Conservation (phyloP, 2,888 invertebrate species). For the Drosophila melanosoma region DNA sequence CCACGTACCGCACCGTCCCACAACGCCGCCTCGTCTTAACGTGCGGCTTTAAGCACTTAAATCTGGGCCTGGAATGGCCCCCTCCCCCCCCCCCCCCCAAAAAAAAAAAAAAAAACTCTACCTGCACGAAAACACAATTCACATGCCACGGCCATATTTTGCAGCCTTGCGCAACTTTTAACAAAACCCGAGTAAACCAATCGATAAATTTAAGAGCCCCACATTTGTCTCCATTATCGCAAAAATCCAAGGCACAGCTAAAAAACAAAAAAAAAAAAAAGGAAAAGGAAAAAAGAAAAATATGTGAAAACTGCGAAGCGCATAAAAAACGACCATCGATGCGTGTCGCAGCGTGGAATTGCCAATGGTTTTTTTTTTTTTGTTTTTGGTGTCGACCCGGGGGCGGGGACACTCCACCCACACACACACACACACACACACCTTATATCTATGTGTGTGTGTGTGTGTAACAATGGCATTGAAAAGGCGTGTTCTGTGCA, state of each 20-base stretch:
- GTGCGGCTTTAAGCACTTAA: constrained; percentile 58
- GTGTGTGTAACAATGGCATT: constrained; percentile 52
- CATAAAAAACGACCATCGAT: constrained; percentile 75
- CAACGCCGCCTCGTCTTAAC: neutral
- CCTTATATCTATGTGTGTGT: neutral
- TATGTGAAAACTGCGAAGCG: constrained; percentile 68
- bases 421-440: neutral
- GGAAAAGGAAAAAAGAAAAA: constrained; percentile 7
- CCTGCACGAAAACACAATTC: constrained; percentile 64
- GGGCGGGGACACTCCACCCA: constrained; percentile 30
- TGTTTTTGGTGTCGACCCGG: constrained; percentile 18
- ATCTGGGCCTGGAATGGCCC: constrained; percentile 16
- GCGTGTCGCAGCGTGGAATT: constrained; percentile 66
- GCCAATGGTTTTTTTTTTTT: constrained; percentile 38
- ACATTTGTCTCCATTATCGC: constrained; percentile 81
- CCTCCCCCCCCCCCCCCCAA: too few species aligned
- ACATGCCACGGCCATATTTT: constrained; percentile 65
- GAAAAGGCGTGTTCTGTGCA: constrained; percentile 66
- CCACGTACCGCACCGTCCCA: neutral
- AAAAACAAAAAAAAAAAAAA: constrained; percentile 1
- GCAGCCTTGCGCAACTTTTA: constrained; percentile 55
- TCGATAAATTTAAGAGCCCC: constrained; percentile 78
- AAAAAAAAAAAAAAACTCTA: neutral
- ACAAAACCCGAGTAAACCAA: constrained; percentile 52
- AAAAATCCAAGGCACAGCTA: constrained; percentile 68